Base-by-base conservation (phyloP, 2,113 vertebrate species). In the Noctilio leporinus region DNA sequence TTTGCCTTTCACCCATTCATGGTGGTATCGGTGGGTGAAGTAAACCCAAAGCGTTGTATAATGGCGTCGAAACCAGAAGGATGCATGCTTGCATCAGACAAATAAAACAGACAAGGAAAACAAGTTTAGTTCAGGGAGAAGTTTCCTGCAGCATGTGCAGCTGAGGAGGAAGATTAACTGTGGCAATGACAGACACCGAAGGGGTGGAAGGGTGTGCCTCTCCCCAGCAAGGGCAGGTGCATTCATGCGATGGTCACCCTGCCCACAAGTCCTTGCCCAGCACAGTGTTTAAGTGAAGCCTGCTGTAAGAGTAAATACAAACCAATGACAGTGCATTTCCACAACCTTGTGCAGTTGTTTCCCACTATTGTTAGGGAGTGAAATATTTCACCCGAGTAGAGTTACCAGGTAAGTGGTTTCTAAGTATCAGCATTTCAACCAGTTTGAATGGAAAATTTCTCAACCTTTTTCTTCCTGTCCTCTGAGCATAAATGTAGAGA, bases 371-470 rank as follows among this genome's bases (percentile, higher is more conserved):
- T 67, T 49, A n/a, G 30, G 45, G 49, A 12, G 22, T 80, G 59
- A 88, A 92, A 62, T 89, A 78, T 64, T 95, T 96, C 22, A 88
- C 88, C 15, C 81, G 62, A 77, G 35, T 89, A 40, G 30, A 82
- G 47, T 82, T 78, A 43, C 72, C 51, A 67, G 38, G 33, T 86
- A 57, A 86, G 43, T 81, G 55, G 47, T 43, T 62, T 91, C 26
- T 4, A 78, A n/a, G 26, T 53, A 26, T 76, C 51, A 86, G 17
- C 51, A 65, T 82, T 75, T 91, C 77, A 85, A 88, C 47, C 53
- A 47, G 26, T 86, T 45, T 45, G 69, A 92, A 14, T 91, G 57
- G 80, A 80, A 64, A 73, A 55, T 28, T 43, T 67, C 49, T 69
- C n/a, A 16, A 10, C 15, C 12, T 19, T 80, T 76, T 57, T 19